Evolutionary conservation across 2,888 invertebrate genomes (phyloP).

Genomic region (Orthosia cruda): DNA sequence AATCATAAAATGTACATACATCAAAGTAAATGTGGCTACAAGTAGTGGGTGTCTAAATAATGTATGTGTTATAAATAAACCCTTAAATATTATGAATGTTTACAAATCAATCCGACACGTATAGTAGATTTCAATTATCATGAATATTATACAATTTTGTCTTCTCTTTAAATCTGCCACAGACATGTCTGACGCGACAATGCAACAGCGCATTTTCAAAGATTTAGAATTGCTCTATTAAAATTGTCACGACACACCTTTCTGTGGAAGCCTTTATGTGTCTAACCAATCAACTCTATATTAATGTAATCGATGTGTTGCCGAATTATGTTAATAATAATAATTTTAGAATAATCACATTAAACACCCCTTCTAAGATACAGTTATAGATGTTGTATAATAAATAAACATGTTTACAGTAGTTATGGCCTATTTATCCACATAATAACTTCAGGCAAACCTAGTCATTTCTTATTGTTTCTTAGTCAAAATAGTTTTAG

Average conservation of each 20-base stretch:
- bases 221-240: background rate
- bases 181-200: background rate
- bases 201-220: background rate
- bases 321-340: slow-evolving; percentile 20
- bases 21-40: slow-evolving; percentile 34
- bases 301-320: slow-evolving; percentile 38
- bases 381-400: slow-evolving; percentile 48
- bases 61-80: slow-evolving; percentile 33
- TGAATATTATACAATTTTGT: slow-evolving; percentile 3
- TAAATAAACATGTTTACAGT: slow-evolving; percentile 45
- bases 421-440: slow-evolving; percentile 35
- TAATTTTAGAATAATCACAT: slow-evolving; percentile 19
- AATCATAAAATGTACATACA: slow-evolving; percentile 50
- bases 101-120: slow-evolving; percentile 9
- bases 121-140: slow-evolving; percentile 14
- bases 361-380: slow-evolving; percentile 17
- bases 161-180: background rate
- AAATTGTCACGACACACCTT: background rate
- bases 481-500: slow-evolving; percentile 46
- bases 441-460: slow-evolving; percentile 47
- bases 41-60: slow-evolving; percentile 54
- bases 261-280: background rate
- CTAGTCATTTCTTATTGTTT: slow-evolving; percentile 62
- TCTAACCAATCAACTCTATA: background rate
- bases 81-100: slow-evolving; percentile 19